These are phyloP conservation scores for Pimephales promelas DNA, from an alignment of 2,113 vertebrate species.

Conservation along the genomic window DNA sequence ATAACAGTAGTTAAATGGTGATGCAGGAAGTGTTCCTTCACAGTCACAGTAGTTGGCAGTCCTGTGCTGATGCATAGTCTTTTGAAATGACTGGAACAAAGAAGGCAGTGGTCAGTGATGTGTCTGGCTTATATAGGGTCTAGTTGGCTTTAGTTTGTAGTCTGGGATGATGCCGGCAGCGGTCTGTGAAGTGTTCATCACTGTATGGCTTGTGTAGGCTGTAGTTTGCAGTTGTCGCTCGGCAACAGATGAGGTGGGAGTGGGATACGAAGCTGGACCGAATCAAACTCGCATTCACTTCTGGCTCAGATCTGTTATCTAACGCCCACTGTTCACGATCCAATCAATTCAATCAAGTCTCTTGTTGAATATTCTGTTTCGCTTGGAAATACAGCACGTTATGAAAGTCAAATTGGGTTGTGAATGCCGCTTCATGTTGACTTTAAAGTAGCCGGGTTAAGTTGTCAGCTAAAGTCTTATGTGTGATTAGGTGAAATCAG, in stretches of 20 bases:
- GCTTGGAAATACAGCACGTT: slow-evolving; percentile 8
- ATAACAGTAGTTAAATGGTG: too few species aligned
- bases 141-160: background rate
- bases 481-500: slow-evolving; percentile 6
- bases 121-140: background rate
- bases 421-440: background rate
- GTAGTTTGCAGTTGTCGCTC: background rate
- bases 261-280: background rate
- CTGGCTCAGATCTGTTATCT: slow-evolving; percentile 2
- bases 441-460: background rate
- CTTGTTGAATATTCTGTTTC: background rate
- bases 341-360: slow-evolving; percentile 15
- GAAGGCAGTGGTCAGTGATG: background rate
- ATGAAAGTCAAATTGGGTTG: background rate
- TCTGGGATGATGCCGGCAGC: background rate
- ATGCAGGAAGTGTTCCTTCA: background rate
- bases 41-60: background rate
- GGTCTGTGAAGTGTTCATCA: background rate
- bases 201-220: background rate
- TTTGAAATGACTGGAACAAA: background rate
- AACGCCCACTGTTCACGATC: background rate
- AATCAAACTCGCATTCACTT: background rate
- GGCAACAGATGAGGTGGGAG: slow-evolving; percentile 1
- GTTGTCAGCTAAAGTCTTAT: background rate
- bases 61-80: background rate